These are phyloP conservation scores for Eurystomus glaucurus DNA, from an alignment of 2,797 vertebrate species.

Conservation along the genomic window DNA sequence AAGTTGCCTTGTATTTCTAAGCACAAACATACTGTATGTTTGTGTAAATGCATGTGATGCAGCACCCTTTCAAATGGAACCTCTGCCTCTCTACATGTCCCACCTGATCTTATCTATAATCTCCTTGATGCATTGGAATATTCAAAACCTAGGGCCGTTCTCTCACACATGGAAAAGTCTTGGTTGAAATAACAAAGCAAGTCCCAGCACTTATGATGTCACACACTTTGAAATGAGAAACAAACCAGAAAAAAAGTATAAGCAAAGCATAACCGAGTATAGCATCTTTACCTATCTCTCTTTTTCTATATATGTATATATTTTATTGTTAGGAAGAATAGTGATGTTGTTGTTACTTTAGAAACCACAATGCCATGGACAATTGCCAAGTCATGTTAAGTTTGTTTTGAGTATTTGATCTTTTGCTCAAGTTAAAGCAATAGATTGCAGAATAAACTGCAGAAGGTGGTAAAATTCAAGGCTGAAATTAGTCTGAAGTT, in stretches of 20 bases:
- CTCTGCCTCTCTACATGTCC: neutral
- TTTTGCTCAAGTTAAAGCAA: constrained; percentile 74
- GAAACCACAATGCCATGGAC: constrained; percentile 85
- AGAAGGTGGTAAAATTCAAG: constrained; percentile 60
- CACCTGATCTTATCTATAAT: neutral
- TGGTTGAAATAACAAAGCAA: neutral
- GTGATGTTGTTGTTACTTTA: constrained; percentile 60
- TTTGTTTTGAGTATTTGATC: constrained; percentile 79
- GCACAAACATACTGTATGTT: neutral
- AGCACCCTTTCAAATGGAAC: neutral
- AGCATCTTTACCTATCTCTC: constrained; percentile 50
- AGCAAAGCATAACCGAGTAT: constrained; percentile 68
- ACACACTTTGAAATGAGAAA: constrained; percentile 76
- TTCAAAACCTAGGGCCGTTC: neutral
- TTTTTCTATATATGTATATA: constrained; percentile 68
- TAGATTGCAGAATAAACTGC: constrained; percentile 71
- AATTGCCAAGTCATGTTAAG: constrained; percentile 78
- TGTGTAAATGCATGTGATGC: neutral
- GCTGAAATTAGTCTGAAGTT: constrained; percentile 80
- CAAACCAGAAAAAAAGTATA: constrained; percentile 34
- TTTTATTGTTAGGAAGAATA: constrained; percentile 71
- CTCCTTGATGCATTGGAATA: neutral
- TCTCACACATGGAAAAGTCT: neutral
- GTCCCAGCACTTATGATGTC: constrained; percentile 80
- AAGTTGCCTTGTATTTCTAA: neutral